Base-by-base conservation (phyloP, 1,140 invertebrate genomes). In the Solenopsis fugax region DNA sequence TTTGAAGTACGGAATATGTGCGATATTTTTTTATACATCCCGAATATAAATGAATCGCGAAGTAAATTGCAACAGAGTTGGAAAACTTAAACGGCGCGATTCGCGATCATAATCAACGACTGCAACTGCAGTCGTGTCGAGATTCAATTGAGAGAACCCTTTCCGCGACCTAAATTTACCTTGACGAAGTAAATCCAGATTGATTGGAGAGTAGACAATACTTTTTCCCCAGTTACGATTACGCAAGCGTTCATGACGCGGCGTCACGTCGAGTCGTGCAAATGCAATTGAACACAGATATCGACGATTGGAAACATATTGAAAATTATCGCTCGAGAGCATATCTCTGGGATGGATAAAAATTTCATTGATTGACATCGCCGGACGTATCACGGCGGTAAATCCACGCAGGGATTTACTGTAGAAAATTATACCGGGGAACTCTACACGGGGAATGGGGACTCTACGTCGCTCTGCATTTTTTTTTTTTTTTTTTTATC, bases 121-220 rank as follows among this genome's bases (percentile, higher is more conserved):
- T 60, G 54, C 41, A 21, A 60, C 77, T 69, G 64, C 64, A 69
- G 34, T 81, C 67, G 69, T 48, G 80, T 60, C 80, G 24, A 9
- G 41, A 18, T 71, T 75, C 80, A 75, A 75, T 75, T 41, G 80
- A 73, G 69, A 73, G 52, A 84, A 73, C 7, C 37, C 41, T 73
- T 73, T 73, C 7, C 56, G 80, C 80, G 80, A 84, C 54, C 69
- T 84, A 84, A 84, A 84, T 84, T 84, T 71, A 84, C 54, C 80
- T 84, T 75, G 80, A 84, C 80, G 69, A 84, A 84, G 80, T 73
- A 84, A 84, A 84, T 84, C 80, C 67, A 75, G 69, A 84, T 84
- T 75, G 80, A 84, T 84, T 75, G 80, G 41, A 60, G 54, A 60
- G 54, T 82, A 82, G 80, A 75, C 69, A 75, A 84, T 84, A 73